Percentiles rank a stretch among this genome's conserved stretches.
These are phyloP conservation scores for Notoglanidium macrostoma DNA, from an alignment of 2,797 vertebrate species.

Conservation along the genomic window DNA sequence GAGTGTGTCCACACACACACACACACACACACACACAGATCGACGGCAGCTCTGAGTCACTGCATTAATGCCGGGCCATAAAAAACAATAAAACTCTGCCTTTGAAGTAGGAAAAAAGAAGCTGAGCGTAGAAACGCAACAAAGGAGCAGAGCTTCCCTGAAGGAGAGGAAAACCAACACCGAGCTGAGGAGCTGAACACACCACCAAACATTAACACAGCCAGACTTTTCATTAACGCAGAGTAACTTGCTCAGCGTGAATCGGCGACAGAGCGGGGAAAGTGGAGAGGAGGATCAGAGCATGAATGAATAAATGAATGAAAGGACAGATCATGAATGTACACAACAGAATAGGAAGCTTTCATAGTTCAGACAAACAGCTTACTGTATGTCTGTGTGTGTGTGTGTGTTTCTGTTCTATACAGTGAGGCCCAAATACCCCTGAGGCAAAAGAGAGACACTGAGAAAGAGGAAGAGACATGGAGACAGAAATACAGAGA, in stretches of 20 bases:
- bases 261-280: not conserved
- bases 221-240: slow-evolving; percentile 15
- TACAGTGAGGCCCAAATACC: slow-evolving; percentile 36
- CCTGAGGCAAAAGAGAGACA: slow-evolving; percentile 3
- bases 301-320: slow-evolving; percentile 37
- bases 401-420: not conserved
- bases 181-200: slow-evolving; percentile 8
- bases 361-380: slow-evolving; percentile 27
- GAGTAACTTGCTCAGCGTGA: slow-evolving; percentile 21
- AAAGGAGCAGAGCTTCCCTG: slow-evolving; percentile 12
- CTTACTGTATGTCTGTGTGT: slow-evolving; percentile 11
- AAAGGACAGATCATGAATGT: slow-evolving; percentile 29
- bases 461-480: not conserved
- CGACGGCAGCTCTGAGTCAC: slow-evolving; percentile 57
- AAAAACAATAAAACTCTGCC: slow-evolving; percentile 53
- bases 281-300: slow-evolving; percentile 34
- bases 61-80: slow-evolving; percentile 61
- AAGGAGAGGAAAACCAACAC: slow-evolving; percentile 31
- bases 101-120: slow-evolving; percentile 24
- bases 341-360: slow-evolving; percentile 22
- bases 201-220: slow-evolving; percentile 15
- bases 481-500: not conserved
- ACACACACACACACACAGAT: slow-evolving; percentile 50
- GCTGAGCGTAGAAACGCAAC: not conserved
- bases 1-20: slow-evolving; percentile 61